Evolutionary conservation across 2,113 vertebrate species (phyloP).

Genomic region (Brevimyrus niger): DNA sequence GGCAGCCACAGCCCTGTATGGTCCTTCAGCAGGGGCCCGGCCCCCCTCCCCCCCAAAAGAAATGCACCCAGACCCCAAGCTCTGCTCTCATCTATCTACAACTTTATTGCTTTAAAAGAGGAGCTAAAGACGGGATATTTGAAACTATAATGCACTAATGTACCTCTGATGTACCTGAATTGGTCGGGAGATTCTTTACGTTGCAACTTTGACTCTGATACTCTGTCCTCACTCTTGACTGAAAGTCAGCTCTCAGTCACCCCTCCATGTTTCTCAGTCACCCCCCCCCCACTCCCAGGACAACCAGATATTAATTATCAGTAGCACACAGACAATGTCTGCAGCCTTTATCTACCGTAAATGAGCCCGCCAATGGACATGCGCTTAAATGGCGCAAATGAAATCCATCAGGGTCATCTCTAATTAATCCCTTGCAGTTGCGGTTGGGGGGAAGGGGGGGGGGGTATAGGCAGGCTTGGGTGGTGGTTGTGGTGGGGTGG

Average conservation of each 20-base stretch:
- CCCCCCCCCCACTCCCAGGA: not conserved
- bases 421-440: not conserved
- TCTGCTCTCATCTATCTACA: not conserved
- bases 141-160: not conserved
- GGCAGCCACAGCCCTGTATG: not conserved
- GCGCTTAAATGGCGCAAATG: not conserved
- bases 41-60: not conserved
- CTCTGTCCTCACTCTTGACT: not conserved
- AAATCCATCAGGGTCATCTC: not conserved
- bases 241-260: not conserved
- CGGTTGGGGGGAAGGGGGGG: not conserved
- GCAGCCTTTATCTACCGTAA: not conserved
- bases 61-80: not conserved
- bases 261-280: not conserved
- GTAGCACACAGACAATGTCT: not conserved
- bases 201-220: not conserved
- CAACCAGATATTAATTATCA: constrained; percentile 1
- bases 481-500: not conserved
- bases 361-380: not conserved
- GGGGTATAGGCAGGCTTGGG: not conserved
- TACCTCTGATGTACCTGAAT: not conserved
- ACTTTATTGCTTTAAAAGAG: not conserved
- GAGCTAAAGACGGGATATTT: not conserved
- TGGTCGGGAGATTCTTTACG: not conserved
- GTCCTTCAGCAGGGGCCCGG: not conserved